These are phyloP conservation scores for Corythornis leucogaster DNA, from an alignment of 2,797 vertebrate species.

Conservation along the genomic window DNA sequence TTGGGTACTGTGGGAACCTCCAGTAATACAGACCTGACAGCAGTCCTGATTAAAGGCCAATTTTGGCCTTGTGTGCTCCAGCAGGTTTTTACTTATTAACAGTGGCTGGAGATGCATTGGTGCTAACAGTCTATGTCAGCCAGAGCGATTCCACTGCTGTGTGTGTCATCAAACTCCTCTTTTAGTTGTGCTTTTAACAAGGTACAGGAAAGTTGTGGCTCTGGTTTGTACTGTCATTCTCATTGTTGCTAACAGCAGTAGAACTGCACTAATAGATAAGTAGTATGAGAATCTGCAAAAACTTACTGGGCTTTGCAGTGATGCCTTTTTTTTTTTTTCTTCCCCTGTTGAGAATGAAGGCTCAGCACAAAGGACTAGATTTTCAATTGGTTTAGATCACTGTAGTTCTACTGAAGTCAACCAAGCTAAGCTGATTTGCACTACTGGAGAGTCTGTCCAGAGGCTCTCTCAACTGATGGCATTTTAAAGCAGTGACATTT, in stretches of 20 bases:
- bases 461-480: background rate
- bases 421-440: constrained; percentile 26
- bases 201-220: background rate
- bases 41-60: background rate
- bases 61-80: background rate
- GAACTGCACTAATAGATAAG: background rate
- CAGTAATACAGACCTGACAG: background rate
- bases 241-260: background rate
- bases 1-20: background rate
- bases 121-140: background rate
- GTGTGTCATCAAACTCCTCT: background rate
- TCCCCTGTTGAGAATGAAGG: background rate
- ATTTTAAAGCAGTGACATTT: constrained; percentile 54
- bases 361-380: background rate
- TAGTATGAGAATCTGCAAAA: background rate
- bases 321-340: background rate
- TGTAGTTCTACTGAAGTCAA: background rate
- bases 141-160: background rate
- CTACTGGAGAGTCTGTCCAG: background rate
- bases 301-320: background rate
- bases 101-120: background rate
- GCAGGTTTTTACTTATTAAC: background rate
- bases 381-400: constrained; percentile 23
- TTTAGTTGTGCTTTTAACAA: background rate
- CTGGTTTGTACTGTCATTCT: background rate